Conservation (phyloP, 2,113 vertebrate genomes). For the Phylloscopus whistleri region DNA sequence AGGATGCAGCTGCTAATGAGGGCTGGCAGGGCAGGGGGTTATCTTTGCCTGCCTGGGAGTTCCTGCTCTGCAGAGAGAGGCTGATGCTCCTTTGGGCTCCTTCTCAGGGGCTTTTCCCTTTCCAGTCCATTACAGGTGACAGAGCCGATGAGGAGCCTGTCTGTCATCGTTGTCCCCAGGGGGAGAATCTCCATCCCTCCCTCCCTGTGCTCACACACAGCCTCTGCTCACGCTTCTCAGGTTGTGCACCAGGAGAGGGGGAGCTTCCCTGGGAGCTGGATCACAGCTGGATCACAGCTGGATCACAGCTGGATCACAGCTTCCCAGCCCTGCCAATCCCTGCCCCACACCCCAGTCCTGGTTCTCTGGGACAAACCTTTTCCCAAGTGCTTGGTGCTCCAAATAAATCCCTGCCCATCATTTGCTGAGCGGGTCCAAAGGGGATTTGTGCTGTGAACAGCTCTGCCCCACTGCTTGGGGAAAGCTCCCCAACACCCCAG, state of each 20-base stretch:
- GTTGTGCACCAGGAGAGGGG: background rate
- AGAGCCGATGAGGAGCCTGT: slow-evolving; percentile 68
- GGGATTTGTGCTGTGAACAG: background rate
- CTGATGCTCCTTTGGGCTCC: slow-evolving; percentile 51
- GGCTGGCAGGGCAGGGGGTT: slow-evolving; percentile 16
- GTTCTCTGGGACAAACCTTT: background rate
- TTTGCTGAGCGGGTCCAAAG: background rate
- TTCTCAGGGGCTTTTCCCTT: slow-evolving; percentile 74
- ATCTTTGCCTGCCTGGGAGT: background rate
- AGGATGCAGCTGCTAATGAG: background rate
- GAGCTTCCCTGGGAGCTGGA: background rate
- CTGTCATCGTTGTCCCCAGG: slow-evolving; percentile 40
- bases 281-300: background rate
- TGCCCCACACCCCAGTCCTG: background rate
- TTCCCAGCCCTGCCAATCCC: background rate
- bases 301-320: background rate
- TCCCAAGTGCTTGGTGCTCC: background rate
- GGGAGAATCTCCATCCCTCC: background rate
- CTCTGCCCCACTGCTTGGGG: background rate
- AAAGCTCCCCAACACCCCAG: background rate
- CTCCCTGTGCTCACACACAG: background rate
- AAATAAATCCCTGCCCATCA: background rate
- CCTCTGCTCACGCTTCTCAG: background rate
- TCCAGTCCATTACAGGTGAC: slow-evolving; percentile 85
- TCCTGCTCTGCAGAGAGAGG: slow-evolving; percentile 16